Evolutionary conservation across 1,140 invertebrate genomes (phyloP).

Genomic region (Papilio dardanus): DNA sequence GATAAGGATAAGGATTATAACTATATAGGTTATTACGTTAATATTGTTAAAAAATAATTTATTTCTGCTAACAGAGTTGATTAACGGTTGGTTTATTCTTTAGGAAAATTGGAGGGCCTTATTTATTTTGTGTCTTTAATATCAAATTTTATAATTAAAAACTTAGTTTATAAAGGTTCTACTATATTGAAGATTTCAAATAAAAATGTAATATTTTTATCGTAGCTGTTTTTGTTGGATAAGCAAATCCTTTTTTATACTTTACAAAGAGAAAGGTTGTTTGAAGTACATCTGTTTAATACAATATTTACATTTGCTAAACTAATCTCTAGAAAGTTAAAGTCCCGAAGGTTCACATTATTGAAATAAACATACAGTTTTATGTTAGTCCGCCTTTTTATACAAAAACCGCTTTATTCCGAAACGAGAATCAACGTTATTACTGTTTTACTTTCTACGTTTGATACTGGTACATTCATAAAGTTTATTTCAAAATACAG

Average conservation of each 20-base stretch:
- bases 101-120: too few relatives aligned
- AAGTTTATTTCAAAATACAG: too few relatives aligned
- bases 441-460: too few relatives aligned
- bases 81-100: too few relatives aligned
- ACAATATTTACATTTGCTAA: slow-evolving; percentile 22
- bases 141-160: neutral
- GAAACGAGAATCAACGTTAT: too few relatives aligned
- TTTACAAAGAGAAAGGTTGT: slow-evolving; percentile 7
- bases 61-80: too few relatives aligned
- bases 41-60: too few relatives aligned
- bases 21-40: too few relatives aligned
- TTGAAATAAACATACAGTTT: slow-evolving; percentile 22
- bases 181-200: neutral
- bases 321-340: slow-evolving; percentile 21
- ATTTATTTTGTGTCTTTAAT: neutral
- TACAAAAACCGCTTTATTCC: slow-evolving; percentile 7
- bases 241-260: slow-evolving; percentile 4
- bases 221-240: neutral
- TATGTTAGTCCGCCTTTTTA: neutral
- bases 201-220: neutral
- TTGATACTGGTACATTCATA: too few relatives aligned
- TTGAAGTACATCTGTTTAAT: neutral
- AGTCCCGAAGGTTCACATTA: slow-evolving; percentile 3
- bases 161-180: neutral
- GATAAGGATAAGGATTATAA: too few relatives aligned